A percentile compares a stretch with the other conserved stretches of the same genome.
phyloP scores from a whole-genome alignment of 2,888 invertebrate genomes.

The Meghimatium bilineatum region DNA sequence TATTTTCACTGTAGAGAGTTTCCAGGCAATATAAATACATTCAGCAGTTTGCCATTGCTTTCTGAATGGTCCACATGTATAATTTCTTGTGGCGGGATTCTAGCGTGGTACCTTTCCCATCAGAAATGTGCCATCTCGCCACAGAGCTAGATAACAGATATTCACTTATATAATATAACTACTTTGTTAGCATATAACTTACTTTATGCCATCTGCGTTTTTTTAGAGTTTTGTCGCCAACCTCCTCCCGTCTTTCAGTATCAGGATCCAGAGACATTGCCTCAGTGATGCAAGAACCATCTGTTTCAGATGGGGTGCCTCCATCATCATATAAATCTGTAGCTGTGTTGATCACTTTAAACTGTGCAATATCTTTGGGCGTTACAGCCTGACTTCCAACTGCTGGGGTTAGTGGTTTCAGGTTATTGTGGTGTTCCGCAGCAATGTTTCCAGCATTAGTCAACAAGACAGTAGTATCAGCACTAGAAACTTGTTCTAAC shows the following conservation, averaged over 20 bases:
- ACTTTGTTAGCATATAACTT: too few species aligned
- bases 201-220: conserved; percentile 34
- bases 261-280: conserved; percentile 34
- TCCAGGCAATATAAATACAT: too few species aligned
- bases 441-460: background rate
- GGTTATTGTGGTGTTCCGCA: background rate
- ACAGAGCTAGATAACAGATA: too few species aligned
- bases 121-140: too few species aligned
- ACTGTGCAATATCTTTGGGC: background rate
- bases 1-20: too few species aligned
- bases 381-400: background rate
- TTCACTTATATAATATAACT: too few species aligned
- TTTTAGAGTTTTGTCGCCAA: conserved; percentile 28
- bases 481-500: background rate
- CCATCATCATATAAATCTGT: background rate
- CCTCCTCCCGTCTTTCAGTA: conserved; percentile 22
- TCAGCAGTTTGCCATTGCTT: too few species aligned
- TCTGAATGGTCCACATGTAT: too few species aligned
- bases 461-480: background rate
- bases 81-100: too few species aligned
- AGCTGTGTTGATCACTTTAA: background rate
- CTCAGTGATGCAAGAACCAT: conserved; percentile 26
- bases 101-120: too few species aligned
- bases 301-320: conserved; percentile 27
- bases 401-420: background rate